phyloP scores from a whole-genome alignment of 2,113 vertebrate genomes.

The Laticauda laticaudata region DNA sequence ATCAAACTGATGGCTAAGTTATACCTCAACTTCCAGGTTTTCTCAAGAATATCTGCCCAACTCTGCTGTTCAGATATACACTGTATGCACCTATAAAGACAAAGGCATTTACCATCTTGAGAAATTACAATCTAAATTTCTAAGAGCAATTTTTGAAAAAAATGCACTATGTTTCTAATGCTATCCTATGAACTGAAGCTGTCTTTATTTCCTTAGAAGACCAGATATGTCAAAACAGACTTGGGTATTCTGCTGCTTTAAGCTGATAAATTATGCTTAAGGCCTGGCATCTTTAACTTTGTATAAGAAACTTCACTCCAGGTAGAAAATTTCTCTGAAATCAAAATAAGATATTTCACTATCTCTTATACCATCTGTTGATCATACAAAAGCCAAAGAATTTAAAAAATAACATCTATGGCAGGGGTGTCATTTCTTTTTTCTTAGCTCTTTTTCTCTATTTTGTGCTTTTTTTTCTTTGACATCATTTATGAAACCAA shows the following conservation, averaged over 20 bases:
- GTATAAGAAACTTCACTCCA: background rate
- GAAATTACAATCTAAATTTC: background rate
- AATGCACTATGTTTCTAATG: background rate
- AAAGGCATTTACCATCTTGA: background rate
- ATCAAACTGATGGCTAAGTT: background rate
- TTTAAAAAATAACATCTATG: background rate
- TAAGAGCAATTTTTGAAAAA: background rate
- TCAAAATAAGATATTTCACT: background rate
- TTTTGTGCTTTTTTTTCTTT: background rate
- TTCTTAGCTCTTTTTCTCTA: background rate
- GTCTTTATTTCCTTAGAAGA: background rate
- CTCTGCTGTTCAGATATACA: background rate
- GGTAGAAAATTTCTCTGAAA: background rate
- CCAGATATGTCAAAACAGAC: background rate
- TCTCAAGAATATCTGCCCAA: background rate
- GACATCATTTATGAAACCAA: background rate
- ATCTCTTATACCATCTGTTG: background rate
- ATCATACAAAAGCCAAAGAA: background rate
- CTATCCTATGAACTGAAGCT: background rate
- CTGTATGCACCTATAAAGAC: background rate
- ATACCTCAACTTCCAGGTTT: background rate
- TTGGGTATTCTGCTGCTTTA: background rate
- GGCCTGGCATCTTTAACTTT: background rate
- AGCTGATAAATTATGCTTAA: background rate
- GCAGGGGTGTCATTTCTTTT: background rate